A percentile compares a stretch with the other conserved stretches of the same genome.
Evolutionary conservation across 2,797 vertebrate species (phyloP).

Genomic region (Rousettus madagascariensis): DNA sequence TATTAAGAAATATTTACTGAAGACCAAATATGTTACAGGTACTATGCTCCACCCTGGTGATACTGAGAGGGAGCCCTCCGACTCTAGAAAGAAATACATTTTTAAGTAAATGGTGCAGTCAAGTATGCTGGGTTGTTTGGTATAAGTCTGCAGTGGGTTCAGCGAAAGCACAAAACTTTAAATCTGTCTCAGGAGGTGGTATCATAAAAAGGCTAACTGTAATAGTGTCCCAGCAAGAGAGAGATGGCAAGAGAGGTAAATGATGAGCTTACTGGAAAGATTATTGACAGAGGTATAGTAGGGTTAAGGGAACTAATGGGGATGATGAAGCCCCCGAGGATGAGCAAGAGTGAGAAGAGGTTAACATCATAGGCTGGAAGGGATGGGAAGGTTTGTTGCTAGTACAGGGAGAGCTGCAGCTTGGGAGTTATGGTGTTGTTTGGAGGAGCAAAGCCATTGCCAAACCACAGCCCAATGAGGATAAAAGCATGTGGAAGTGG

Average conservation of each 20-base stretch:
- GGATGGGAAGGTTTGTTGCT: not conserved
- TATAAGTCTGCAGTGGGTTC: not conserved
- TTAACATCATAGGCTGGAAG: not conserved
- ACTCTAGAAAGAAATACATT: not conserved
- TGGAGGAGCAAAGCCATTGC: not conserved
- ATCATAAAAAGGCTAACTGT: not conserved
- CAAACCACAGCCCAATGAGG: not conserved
- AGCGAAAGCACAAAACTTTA: not conserved
- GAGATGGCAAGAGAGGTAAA: not conserved
- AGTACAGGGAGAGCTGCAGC: not conserved
- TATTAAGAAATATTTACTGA: not conserved
- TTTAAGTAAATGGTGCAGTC: not conserved
- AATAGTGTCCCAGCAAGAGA: not conserved
- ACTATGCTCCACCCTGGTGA: not conserved
- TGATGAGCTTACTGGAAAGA: not conserved
- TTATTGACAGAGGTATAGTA: not conserved
- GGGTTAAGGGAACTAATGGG: not conserved
- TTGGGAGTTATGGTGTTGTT: not conserved
- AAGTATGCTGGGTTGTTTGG: not conserved
- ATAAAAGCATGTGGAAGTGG: not conserved
- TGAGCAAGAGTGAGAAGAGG: not conserved
- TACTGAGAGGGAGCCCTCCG: not conserved
- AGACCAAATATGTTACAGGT: not conserved
- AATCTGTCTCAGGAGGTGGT: not conserved
- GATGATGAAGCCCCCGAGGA: not conserved